These are phyloP conservation scores for Menura novaehollandiae DNA, from an alignment of 2,113 vertebrate genomes.

Conservation along the genomic window DNA sequence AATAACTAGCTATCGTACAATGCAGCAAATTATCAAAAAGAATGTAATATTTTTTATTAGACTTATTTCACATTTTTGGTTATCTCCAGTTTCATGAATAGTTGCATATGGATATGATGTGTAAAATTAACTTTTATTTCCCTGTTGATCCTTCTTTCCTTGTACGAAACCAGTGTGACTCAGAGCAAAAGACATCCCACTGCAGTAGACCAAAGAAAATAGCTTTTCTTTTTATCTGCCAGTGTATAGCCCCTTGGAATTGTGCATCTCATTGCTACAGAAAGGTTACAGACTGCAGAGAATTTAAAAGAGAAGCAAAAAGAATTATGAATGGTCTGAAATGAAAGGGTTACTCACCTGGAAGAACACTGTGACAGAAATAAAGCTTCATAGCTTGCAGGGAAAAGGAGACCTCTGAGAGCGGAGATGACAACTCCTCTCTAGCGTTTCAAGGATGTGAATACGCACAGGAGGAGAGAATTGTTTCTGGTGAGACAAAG, in stretches of 20 bases:
- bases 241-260: neutral
- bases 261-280: neutral
- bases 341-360: neutral
- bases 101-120: neutral
- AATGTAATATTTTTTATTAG: slow-evolving; percentile 11
- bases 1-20: slow-evolving; percentile 22
- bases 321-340: neutral
- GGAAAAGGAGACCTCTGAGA: neutral
- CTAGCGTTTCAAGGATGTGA: neutral
- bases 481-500: neutral
- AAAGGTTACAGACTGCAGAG: neutral
- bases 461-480: neutral
- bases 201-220: neutral
- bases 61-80: neutral
- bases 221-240: neutral
- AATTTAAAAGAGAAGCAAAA: neutral
- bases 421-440: neutral
- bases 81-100: neutral
- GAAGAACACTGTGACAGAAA: neutral
- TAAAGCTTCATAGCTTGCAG: neutral
- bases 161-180: neutral
- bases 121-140: slow-evolving; percentile 2
- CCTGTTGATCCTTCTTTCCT: neutral
- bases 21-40: slow-evolving; percentile 5
- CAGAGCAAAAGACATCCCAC: neutral